phyloP scores from a whole-genome alignment of 2,797 vertebrate genomes.

The Sorex maritimensis region DNA sequence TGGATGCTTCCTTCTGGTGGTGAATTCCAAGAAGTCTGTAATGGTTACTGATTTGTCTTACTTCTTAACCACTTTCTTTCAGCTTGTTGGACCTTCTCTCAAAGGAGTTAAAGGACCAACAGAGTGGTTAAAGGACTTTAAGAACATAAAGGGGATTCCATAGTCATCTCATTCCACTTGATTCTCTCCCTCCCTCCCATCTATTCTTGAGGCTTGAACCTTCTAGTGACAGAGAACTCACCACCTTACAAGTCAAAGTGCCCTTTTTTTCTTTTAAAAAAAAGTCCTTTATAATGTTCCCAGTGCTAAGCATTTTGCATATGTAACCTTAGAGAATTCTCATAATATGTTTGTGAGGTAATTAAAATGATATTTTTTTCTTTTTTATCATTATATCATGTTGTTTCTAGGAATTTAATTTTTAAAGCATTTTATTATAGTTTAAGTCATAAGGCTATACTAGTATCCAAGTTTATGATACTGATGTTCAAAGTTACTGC shows the following conservation, averaged over 20 bases:
- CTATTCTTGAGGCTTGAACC: background rate
- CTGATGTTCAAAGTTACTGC: too few relatives aligned
- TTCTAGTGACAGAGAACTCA: background rate
- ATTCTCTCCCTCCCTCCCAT: background rate
- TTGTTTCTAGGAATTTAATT: too few relatives aligned
- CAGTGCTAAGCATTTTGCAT: too few relatives aligned
- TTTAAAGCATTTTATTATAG: too few relatives aligned
- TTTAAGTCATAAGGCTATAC: too few relatives aligned
- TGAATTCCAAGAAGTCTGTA: constrained; percentile 4
- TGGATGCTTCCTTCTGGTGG: background rate
- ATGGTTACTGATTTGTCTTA: background rate
- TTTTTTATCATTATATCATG: too few relatives aligned
- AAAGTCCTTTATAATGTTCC: background rate
- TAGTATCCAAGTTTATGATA: too few relatives aligned
- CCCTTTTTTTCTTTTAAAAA: too few relatives aligned
- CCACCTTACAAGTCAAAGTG: background rate
- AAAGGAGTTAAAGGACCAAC: background rate
- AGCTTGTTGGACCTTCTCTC: background rate
- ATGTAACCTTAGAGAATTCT: too few relatives aligned
- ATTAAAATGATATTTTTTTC: too few relatives aligned
- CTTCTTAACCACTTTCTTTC: constrained; percentile 21
- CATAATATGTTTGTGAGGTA: too few relatives aligned
- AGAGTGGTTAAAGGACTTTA: background rate
- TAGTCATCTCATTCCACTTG: background rate
- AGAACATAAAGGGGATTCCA: background rate